Evolutionary conservation across 2,113 vertebrate genomes (phyloP).

Genomic region (Geococcyx californianus): DNA sequence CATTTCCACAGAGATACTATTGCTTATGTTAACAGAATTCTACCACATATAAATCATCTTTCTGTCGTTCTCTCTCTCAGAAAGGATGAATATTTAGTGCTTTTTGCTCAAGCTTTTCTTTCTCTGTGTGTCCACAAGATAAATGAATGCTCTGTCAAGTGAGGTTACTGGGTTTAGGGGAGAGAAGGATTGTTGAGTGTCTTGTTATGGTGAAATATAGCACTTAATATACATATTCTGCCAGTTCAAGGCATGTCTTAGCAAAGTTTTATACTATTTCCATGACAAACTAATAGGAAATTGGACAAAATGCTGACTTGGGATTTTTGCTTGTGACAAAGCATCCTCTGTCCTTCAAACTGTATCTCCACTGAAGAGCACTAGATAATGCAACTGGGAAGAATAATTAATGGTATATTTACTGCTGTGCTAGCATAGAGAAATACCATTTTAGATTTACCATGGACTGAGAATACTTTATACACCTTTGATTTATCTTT

Average conservation of each 20-base stretch:
- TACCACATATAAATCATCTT: not conserved
- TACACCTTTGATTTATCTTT: conserved; percentile 28
- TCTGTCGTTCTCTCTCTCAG: not conserved
- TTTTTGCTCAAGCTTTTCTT: not conserved
- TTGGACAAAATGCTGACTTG: not conserved
- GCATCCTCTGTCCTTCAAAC: conserved; percentile 23
- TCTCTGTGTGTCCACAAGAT: not conserved
- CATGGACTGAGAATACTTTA: not conserved
- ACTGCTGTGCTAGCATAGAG: not conserved
- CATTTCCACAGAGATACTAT: not conserved
- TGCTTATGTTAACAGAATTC: not conserved
- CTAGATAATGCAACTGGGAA: not conserved
- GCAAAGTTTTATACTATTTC: not conserved
- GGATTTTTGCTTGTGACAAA: not conserved
- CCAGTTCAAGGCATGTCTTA: not conserved
- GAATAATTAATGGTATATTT: conserved; percentile 26
- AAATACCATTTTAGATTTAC: not conserved
- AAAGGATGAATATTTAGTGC: not conserved
- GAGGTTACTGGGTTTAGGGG: not conserved
- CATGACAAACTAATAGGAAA: not conserved
- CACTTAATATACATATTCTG: not conserved
- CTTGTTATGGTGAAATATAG: not conserved
- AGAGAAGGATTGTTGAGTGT: not conserved
- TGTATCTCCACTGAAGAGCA: not conserved
- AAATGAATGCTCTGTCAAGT: not conserved